Base-by-base conservation (phyloP, 2,797 vertebrate genomes). In the Muraenolepis orangiensis region DNA sequence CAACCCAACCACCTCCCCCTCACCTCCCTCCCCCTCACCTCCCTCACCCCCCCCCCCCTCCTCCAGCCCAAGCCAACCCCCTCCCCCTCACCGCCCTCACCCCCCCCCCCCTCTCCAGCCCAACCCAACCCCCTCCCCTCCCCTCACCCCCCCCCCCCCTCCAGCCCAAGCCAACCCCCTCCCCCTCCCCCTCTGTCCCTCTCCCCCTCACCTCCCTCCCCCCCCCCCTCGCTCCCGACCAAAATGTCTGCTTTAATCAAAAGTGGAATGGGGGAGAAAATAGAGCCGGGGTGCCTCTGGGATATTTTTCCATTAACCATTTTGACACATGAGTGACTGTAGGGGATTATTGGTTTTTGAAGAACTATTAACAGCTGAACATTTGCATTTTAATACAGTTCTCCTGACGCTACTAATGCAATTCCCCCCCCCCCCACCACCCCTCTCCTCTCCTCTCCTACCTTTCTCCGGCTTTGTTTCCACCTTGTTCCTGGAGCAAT, bases 321-420 rank as follows among this genome's bases (percentile, higher is more conserved):
- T 95, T 95, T 97, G 96, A 98, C 96, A 98, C 96, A 98, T 96
- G 95, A 96, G 94, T 97, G 95, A 96, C 96, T 96, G 95, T 96
- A 93, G 96, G 96, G 96, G 96, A 98, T 98, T 98, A 98, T 97
- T 98, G 96, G 95, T 95, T 98, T 98, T 98, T 98, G 96, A 98
- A 97, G 96, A 97, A 97, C 96, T 97, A 98, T 98, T 98, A 98
- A 95, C 96, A 97, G 95, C 94, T 96, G 95, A 93, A 96, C 96
- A 99, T 98, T 99, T 98, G 96, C 96, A 99, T 99, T 98, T 99
- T 98, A 99, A 99, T 98, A 95, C 95, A 97, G 93, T 97, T 97
- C 94, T 96, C 93, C 91, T 95, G 93, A n/a, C 94, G 95, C 94
- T 92, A 95, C 95, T 97, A 95, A 96, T 96, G 95, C 94, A 96